A percentile compares a stretch with the other conserved stretches of the same genome.
phyloP scores from a whole-genome alignment of 1,140 invertebrate genomes.

The Ips typographus region DNA sequence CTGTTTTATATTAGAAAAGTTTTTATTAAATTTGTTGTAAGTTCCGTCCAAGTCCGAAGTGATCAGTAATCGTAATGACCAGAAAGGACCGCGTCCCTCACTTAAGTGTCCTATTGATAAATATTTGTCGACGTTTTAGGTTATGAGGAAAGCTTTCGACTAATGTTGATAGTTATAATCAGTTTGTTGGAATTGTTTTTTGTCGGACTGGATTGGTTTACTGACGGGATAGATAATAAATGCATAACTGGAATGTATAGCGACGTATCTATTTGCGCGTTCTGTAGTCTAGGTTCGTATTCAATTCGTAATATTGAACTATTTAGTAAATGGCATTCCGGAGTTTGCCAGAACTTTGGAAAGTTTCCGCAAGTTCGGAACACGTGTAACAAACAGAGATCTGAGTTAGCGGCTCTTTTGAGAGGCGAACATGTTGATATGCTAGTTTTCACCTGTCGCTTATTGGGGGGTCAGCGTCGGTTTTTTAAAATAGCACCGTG shows the following conservation, averaged over 20 bases:
- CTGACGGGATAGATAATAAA: background rate
- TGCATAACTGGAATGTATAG: background rate
- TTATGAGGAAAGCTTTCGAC: background rate
- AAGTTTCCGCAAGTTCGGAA: conserved; percentile 33
- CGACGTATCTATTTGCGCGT: conserved; percentile 24
- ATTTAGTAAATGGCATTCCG: conserved; percentile 37
- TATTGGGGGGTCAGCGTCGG: conserved; percentile 42
- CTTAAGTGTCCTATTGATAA: conserved; percentile 31
- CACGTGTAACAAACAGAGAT: conserved; percentile 36
- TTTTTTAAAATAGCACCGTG: conserved; percentile 42
- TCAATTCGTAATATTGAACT: conserved; percentile 37
- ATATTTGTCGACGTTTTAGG: conserved; percentile 8
- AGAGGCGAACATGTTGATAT: conserved; percentile 36
- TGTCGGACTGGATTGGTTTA: background rate
- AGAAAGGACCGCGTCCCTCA: conserved; percentile 7
- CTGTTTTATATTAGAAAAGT: conserved; percentile 35
- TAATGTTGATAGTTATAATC: background rate
- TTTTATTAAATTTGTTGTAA: conserved; percentile 33
- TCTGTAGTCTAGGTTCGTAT: conserved; percentile 22
- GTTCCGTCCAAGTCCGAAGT: conserved; percentile 18
- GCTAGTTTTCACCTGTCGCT: conserved; percentile 44
- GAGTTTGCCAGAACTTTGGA: conserved; percentile 27
- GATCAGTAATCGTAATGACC: conserved; percentile 32
- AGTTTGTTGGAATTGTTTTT: background rate
- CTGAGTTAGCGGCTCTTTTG: conserved; percentile 32